Conservation (phyloP, 1,140 invertebrate genomes). For the Neodiprion virginianus region DNA sequence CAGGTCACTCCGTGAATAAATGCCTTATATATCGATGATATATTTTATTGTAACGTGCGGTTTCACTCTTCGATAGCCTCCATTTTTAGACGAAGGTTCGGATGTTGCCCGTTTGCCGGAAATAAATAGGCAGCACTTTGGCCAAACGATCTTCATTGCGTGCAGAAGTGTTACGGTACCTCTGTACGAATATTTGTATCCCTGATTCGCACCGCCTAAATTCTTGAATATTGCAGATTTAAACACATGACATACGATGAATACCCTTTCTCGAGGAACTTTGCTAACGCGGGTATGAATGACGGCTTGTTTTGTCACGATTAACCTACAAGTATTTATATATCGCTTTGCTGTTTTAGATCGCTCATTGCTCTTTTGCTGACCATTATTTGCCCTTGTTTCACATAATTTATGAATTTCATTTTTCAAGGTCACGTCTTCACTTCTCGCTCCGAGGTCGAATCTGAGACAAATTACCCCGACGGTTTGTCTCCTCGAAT, state of each 20-base stretch:
- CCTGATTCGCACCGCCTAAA: slow-evolving; percentile 18
- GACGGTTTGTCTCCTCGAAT: neutral
- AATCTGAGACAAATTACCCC: neutral
- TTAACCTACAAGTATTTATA: neutral
- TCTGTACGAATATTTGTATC: neutral
- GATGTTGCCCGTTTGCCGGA: slow-evolving; percentile 25
- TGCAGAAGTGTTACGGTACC: neutral
- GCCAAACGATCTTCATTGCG: neutral
- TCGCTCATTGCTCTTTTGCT: too few relatives aligned
- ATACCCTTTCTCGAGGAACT: neutral
- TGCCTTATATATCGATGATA: slow-evolving; percentile 23
- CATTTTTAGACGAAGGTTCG: slow-evolving; percentile 33
- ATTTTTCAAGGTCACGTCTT: neutral
- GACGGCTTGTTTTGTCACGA: neutral
- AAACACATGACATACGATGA: neutral
- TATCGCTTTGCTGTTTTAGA: too few relatives aligned
- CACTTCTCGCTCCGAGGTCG: neutral
- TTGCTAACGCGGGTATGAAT: neutral
- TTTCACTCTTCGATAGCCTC: slow-evolving; percentile 31
- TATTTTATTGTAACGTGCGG: slow-evolving; percentile 15
- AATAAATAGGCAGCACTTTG: slow-evolving; percentile 24
- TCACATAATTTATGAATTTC: too few relatives aligned
- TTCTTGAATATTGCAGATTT: neutral
- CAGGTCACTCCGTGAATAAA: neutral
- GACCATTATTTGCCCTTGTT: neutral